These are phyloP conservation scores for Alethe diademata DNA, from an alignment of 2,113 vertebrate species.

Conservation along the genomic window DNA sequence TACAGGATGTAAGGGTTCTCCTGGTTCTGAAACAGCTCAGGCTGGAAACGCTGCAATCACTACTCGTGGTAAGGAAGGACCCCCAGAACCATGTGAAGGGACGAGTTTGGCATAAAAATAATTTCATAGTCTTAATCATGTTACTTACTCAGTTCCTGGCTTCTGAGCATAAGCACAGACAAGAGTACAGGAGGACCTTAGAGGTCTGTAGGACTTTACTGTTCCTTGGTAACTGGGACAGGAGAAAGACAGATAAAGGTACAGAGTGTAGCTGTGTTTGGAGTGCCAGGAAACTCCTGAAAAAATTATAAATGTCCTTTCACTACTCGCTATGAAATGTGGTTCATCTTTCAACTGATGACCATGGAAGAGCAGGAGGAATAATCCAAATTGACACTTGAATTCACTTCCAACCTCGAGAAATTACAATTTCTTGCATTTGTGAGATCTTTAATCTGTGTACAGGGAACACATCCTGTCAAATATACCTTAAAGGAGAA, in stretches of 20 bases:
- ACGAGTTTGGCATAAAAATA: not conserved
- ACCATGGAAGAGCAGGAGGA: rapidly evolving
- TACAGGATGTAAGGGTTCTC: not conserved
- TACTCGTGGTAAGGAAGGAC: not conserved
- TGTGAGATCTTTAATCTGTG: not conserved
- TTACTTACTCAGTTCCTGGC: not conserved
- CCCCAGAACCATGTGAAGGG: not conserved
- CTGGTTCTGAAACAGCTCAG: not conserved
- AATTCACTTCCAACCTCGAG: not conserved
- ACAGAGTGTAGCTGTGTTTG: not conserved
- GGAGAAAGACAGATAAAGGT: not conserved
- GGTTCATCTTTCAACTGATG: not conserved
- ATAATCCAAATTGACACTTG: not conserved
- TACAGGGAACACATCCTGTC: not conserved
- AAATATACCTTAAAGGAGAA: not conserved
- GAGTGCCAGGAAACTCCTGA: not conserved
- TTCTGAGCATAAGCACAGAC: not conserved
- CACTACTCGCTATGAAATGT: not conserved
- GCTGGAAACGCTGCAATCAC: not conserved
- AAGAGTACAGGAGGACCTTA: not conserved
- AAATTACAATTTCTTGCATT: not conserved
- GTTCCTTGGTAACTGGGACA: not conserved
- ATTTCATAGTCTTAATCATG: not conserved
- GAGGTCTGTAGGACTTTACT: not conserved
- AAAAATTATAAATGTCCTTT: not conserved